Conservation (phyloP, 2,888 invertebrate species). For the Nebria brevicollis region DNA sequence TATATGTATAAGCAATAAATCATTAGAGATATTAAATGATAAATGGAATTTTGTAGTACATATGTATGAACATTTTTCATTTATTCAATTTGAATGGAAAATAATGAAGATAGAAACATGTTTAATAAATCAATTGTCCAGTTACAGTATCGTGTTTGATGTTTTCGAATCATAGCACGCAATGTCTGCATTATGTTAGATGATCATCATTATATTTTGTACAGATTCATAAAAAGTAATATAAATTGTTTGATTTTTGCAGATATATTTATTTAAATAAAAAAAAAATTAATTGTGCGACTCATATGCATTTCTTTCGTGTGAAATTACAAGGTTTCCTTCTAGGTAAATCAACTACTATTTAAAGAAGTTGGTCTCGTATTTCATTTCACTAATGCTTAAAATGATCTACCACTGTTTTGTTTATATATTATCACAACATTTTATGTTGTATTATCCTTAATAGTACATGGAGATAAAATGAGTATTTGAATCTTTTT, state of each 20-base stretch:
- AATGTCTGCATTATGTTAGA: constrained; percentile 15
- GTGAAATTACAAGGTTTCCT: too few species aligned
- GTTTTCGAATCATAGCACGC: background rate
- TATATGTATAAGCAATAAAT: background rate
- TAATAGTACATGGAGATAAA: too few species aligned
- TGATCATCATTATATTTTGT: constrained; percentile 11
- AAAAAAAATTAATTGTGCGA: too few species aligned
- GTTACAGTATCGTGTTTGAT: background rate
- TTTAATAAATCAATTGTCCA: constrained; percentile 13
- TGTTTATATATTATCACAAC: too few species aligned
- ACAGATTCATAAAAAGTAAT: background rate
- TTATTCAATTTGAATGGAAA: constrained; percentile 6
- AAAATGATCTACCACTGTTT: too few species aligned
- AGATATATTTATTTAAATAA: too few species aligned
- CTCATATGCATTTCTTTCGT: too few species aligned
- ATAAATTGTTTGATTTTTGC: background rate
- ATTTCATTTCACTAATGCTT: too few species aligned
- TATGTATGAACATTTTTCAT: constrained; percentile 5
- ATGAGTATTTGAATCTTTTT: too few species aligned
- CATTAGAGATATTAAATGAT: background rate
- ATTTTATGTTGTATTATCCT: too few species aligned
- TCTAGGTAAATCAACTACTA: too few species aligned
- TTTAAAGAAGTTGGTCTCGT: too few species aligned
- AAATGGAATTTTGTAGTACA: background rate
- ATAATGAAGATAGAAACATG: constrained; percentile 5